Evolutionary conservation across 1,140 invertebrate species (phyloP).

Genomic region (Aplysia californica): DNA sequence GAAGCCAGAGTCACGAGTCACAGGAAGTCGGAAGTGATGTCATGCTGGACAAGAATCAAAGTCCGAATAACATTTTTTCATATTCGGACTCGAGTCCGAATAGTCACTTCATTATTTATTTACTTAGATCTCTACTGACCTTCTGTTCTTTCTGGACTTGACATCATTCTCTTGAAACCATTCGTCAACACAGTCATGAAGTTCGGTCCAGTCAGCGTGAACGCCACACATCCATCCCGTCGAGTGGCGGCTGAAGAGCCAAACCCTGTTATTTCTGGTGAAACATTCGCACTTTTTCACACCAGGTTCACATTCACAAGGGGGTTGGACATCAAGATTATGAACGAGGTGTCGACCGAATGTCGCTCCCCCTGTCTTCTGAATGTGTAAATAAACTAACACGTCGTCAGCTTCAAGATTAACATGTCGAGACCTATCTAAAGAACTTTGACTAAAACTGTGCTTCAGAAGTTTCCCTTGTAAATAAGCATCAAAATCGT

Average conservation of each 20-base stretch:
- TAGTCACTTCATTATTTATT: too few species aligned
- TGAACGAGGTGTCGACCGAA: slow-evolving; percentile 95
- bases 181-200: slow-evolving; percentile 78
- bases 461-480: not conserved
- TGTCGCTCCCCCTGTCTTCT: slow-evolving; percentile 92
- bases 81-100: too few species aligned
- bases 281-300: slow-evolving; percentile 61
- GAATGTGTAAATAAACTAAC: slow-evolving; percentile 98
- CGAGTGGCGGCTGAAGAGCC: slow-evolving; percentile 98
- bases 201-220: slow-evolving; percentile 98
- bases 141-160: too few species aligned
- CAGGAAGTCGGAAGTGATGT: too few species aligned
- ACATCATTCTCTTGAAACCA: slow-evolving; percentile 61
- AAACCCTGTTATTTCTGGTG: slow-evolving; percentile 68
- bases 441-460: not conserved
- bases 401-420: slow-evolving; percentile 76
- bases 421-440: not conserved
- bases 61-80: too few species aligned
- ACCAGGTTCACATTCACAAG: slow-evolving; percentile 52
- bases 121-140: too few species aligned
- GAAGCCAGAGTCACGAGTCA: too few species aligned
- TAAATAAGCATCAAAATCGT: not conserved
- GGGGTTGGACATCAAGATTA: slow-evolving; percentile 83
- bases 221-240: slow-evolving; percentile 99
- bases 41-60: too few species aligned